Conservation (phyloP, 1,140 invertebrate genomes). For the Sycophaga agraensis region DNA sequence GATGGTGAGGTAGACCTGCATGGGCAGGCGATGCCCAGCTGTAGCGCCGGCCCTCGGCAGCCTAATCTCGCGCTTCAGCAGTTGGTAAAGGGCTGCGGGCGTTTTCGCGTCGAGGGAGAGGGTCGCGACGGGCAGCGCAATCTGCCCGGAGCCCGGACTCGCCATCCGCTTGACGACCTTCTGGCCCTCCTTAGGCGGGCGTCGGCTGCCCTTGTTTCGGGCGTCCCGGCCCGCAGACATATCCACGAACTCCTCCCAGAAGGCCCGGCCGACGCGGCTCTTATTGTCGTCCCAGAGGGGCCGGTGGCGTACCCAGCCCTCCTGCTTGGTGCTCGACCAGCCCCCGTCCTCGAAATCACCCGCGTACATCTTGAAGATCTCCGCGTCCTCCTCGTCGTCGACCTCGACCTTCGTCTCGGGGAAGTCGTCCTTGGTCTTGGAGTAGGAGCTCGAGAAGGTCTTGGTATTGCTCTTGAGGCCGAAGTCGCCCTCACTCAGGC, state of each 20-base stretch:
- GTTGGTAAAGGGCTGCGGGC: not conserved
- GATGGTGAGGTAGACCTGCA: slow-evolving; percentile 48
- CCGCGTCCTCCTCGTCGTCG: slow-evolving; percentile 6
- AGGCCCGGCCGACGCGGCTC: not conserved
- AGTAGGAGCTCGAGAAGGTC: slow-evolving; percentile 48
- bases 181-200: not conserved
- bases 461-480: slow-evolving; percentile 16
- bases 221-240: not conserved
- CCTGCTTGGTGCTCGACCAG: slow-evolving; percentile 17
- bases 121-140: not conserved
- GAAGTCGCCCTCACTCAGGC: not conserved
- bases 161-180: not conserved
- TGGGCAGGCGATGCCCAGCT: slow-evolving; percentile 39
- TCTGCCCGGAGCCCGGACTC: not conserved
- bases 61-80: slow-evolving; percentile 33
- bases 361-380: slow-evolving; percentile 38
- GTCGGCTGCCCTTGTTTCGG: not conserved
- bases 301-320: slow-evolving; percentile 21
- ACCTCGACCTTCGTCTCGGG: slow-evolving; percentile 50
- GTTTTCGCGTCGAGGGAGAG: not conserved
- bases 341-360: not conserved
- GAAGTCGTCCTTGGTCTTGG: slow-evolving; percentile 56
- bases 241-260: slow-evolving; percentile 6
- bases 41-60: slow-evolving; percentile 16
- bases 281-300: slow-evolving; percentile 24